Percentiles rank a stretch among this genome's conserved stretches.
These are phyloP conservation scores for Glyphotaelius pellucidus DNA, from an alignment of 2,888 invertebrate genomes.

Conservation along the genomic window DNA sequence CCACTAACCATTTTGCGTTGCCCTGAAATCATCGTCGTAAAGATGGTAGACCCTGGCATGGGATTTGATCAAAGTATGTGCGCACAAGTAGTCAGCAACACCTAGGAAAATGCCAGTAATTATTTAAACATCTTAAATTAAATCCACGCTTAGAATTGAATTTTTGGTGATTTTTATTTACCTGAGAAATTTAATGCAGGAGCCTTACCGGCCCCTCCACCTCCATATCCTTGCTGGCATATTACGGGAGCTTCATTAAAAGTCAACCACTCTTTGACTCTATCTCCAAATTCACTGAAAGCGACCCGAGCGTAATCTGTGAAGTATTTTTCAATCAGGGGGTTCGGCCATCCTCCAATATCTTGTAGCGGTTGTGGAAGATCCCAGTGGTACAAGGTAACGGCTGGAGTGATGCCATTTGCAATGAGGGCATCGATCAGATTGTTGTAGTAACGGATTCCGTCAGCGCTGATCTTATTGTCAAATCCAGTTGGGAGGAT, in stretches of 20 bases:
- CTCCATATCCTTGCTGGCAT: constrained; percentile 75
- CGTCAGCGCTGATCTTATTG: constrained; percentile 69
- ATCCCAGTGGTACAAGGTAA: constrained; percentile 81
- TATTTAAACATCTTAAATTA: constrained; percentile 67
- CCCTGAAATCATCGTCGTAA: constrained; percentile 75
- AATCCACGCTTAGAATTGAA: neutral
- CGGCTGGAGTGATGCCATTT: constrained; percentile 78
- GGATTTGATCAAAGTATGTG: constrained; percentile 80
- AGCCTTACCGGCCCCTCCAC: constrained; percentile 71
- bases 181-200: constrained; percentile 72
- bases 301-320: constrained; percentile 75
- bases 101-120: constrained; percentile 69
- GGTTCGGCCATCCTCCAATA: constrained; percentile 72
- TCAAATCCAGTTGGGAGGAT: constrained; percentile 79
- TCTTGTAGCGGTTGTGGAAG: constrained; percentile 71
- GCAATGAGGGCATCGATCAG: constrained; percentile 77
- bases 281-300: constrained; percentile 74
- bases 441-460: constrained; percentile 79
- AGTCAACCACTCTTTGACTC: constrained; percentile 79
- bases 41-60: constrained; percentile 81
- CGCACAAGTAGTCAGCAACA: constrained; percentile 80
- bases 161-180: neutral
- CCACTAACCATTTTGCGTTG: constrained; percentile 68
- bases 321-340: constrained; percentile 71
- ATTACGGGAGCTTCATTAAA: constrained; percentile 80